Evolutionary conservation across 37 sponge, comb jelly and placozoan genomes (phyloP).

Genomic region (Cliona cf. orientalis): DNA sequence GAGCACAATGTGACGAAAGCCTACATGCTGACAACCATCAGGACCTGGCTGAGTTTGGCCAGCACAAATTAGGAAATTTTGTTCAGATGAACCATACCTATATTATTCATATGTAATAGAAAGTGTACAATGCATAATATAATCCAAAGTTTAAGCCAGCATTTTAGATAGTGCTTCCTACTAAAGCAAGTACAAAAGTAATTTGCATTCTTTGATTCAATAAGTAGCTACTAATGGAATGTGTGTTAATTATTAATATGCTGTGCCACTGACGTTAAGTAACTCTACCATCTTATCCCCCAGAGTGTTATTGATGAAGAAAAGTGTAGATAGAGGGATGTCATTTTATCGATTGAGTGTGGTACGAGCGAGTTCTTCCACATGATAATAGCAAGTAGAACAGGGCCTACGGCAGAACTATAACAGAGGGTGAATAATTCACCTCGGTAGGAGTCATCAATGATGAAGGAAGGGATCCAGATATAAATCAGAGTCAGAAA

Average conservation of each 20-base stretch:
- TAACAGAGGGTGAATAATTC: slow-evolving; percentile 23
- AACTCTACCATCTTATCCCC: slow-evolving; percentile 47
- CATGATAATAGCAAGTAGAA: slow-evolving; percentile 19
- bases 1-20: background rate
- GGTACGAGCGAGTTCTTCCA: slow-evolving; percentile 63
- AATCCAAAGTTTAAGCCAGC: too few species aligned
- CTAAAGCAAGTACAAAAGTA: too few species aligned
- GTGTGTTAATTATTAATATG: background rate
- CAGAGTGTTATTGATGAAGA: slow-evolving; percentile 35
- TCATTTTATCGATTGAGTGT: slow-evolving; percentile 68
- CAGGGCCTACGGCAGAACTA: slow-evolving; percentile 31
- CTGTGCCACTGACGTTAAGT: too few species aligned
- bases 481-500: slow-evolving; percentile 39
- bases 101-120: background rate
- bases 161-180: too few species aligned
- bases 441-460: background rate
- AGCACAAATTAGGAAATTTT: slow-evolving; percentile 17
- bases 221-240: background rate
- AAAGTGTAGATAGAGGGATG: slow-evolving; percentile 52
- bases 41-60: slow-evolving; percentile 7
- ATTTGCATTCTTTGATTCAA: background rate
- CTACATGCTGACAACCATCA: slow-evolving; percentile 20
- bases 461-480: slow-evolving; percentile 18
- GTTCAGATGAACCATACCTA: slow-evolving; percentile 33
- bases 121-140: background rate